Percentiles rank a stretch among this genome's conserved stretches.
These are phyloP conservation scores for Portunus trituberculatus DNA, from an alignment of 1,140 invertebrate genomes.

Conservation along the genomic window DNA sequence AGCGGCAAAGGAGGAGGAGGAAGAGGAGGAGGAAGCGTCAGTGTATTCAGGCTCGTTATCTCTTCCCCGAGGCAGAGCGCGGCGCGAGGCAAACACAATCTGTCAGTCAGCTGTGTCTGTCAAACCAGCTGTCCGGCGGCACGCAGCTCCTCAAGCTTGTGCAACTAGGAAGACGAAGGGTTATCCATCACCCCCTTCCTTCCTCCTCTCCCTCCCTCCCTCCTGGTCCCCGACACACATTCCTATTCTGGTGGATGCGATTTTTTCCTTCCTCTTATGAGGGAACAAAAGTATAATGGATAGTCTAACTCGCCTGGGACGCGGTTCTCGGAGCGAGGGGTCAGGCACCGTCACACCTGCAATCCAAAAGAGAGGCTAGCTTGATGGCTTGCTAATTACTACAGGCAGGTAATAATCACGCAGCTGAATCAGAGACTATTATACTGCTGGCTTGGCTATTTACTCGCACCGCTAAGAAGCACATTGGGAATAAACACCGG, in stretches of 20 bases:
- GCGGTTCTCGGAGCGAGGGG: background rate
- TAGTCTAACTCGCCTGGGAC: background rate
- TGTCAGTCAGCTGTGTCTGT: background rate
- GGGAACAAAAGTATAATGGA: background rate
- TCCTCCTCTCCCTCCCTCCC: background rate
- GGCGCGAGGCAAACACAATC: background rate
- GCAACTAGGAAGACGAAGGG: background rate
- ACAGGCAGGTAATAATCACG: background rate
- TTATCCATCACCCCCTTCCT: background rate
- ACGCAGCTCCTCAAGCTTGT: background rate
- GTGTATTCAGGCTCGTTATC: background rate
- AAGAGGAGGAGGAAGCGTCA: background rate
- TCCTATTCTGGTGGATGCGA: background rate
- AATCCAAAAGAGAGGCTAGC: background rate
- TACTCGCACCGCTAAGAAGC: background rate
- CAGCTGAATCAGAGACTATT: background rate
- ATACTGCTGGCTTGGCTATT: background rate
- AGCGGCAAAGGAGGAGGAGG: slow-evolving; percentile 16
- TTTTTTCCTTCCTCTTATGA: background rate
- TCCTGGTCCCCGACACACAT: background rate
- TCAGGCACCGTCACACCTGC: background rate
- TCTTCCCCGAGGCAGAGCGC: background rate
- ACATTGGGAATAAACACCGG: background rate
- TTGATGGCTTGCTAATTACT: slow-evolving; percentile 11
- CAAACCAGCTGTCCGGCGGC: background rate